These are phyloP conservation scores for Drosophila insularis DNA, from an alignment of 1,140 invertebrate genomes.

Conservation along the genomic window DNA sequence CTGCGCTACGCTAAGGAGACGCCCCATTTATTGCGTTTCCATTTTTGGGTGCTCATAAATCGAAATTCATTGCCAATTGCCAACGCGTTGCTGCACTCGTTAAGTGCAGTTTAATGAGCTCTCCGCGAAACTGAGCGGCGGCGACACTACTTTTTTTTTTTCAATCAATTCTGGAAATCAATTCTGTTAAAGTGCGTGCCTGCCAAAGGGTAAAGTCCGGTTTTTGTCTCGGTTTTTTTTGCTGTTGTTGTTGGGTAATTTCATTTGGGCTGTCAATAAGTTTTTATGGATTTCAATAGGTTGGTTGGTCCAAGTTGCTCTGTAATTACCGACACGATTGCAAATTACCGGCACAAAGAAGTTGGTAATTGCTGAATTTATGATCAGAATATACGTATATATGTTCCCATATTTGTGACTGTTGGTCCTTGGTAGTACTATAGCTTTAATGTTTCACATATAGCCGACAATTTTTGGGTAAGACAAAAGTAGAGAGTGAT, in stretches of 20 bases:
- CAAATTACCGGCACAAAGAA: constrained; percentile 48
- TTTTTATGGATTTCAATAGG: constrained; percentile 51
- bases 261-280: constrained; percentile 69
- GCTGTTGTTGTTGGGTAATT: constrained; percentile 43
- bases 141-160: background rate
- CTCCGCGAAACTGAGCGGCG: constrained; percentile 5
- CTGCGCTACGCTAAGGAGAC: constrained; percentile 38
- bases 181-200: constrained; percentile 48
- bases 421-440: too few species aligned
- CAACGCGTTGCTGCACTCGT: constrained; percentile 51
- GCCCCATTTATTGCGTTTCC: constrained; percentile 52
- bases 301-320: constrained; percentile 23
- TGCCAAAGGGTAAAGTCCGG: constrained; percentile 55
- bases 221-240: constrained; percentile 51
- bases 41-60: constrained; percentile 68
- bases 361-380: constrained; percentile 50
- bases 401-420: background rate
- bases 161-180: background rate
- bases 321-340: constrained; percentile 70
- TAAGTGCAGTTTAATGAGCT: constrained; percentile 74
- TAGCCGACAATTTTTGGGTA: too few species aligned
- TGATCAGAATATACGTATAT: constrained; percentile 60
- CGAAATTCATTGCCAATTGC: constrained; percentile 50
- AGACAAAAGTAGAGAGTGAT: too few species aligned
- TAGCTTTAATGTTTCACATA: too few species aligned